Base-by-base conservation (phyloP, 2,888 invertebrate genomes). In the Chrysolina haemoptera region DNA sequence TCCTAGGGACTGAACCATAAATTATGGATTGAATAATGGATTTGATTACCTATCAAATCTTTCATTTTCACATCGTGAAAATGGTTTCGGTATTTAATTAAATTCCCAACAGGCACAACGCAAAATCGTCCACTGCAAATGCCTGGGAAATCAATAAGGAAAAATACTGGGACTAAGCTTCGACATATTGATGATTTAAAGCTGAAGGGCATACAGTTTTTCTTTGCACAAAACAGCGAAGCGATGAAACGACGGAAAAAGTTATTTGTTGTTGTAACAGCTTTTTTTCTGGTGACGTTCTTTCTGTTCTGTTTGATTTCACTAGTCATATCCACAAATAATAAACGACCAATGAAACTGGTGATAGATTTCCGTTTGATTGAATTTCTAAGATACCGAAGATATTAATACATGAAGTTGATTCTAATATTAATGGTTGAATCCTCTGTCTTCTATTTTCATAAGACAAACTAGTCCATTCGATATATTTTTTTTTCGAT, bases 1-100 rank as follows among this genome's bases (percentile, higher is more conserved):
- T 14, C 22, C 14, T 10, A 6, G 14, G n/a, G 4, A 46, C 0
- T 46, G n/a, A 59, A 59, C 59, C 59, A 59, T 59, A n/a, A 59
- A 59, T 59, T 59, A 59, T 59, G 14, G 35, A 59, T 59, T 59
- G n/a, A 59, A 59, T 59, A 59, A 59, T 59, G 35, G 59, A 27
- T 14, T 27, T 59, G 59, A 59, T 59, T 14, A 35, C 59, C 59
- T 35, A n/a, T 59, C 27, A 35, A 59, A 59, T 59, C 59, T 59
- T 59, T 59, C 59, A 59, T 59, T 16, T 35, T 27, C 14, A 59
- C n/a, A 27, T 59, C 59, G 27, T 27, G 59, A 11, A 59, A 59
- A 35, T 59, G 27, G 59, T 59, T 59, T 59, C 22, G 16, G 35
- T 35, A 35, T 59, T 59, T 35, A 35, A 59, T 59, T 59, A 59